Base-by-base conservation (phyloP, 2,113 vertebrate species). In the Vicugna pacos region DNA sequence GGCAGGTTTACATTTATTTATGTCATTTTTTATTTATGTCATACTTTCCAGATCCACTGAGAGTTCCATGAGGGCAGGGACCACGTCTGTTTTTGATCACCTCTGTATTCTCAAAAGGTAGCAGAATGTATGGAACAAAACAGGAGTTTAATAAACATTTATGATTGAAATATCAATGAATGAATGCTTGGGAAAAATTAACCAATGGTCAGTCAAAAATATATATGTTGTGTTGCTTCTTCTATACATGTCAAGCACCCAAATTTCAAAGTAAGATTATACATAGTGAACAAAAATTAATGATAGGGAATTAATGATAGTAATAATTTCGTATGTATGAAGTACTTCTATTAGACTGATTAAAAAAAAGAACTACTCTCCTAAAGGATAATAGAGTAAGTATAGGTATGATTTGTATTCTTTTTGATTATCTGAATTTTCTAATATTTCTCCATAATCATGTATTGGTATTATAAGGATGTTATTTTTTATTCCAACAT, bases 1-100 rank as follows among this genome's bases (percentile, higher is more conserved):
- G 46, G 77, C n/a, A 85, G 62, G 32, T 87, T 87, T 96, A 93
- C 35, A 89, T 73, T 85, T 50, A 79, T 89, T 91, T 85, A 38
- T 84, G 73, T 35, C 58, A 62, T 73, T 90, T 96, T 64, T 69
- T 17, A 89, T 81, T 82, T 42, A 87, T 75, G 58, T 69, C 69
- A 82, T 62, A 50, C 56, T 93, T 56, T 81, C 82, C 73, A 73
- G n/a, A 86, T 82, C 50, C 26, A 89, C 30, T 32, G 24, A 86
- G 72, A 82, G 56, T 69, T 90, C 77, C 32, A 64, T 46, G n/a
- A 95, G 75, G 62, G 67, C 26, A 93, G 46, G 62, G 38, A 86
- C 76, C 15, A 52, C 38, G n/a, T 70, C 80, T 96, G 73, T 0
- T 93, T 96, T 65, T 91, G 60, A 96, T 89, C 26, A 65, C 77